phyloP scores from a whole-genome alignment of 2,888 invertebrate genomes.

The Drosophila picticornis region DNA sequence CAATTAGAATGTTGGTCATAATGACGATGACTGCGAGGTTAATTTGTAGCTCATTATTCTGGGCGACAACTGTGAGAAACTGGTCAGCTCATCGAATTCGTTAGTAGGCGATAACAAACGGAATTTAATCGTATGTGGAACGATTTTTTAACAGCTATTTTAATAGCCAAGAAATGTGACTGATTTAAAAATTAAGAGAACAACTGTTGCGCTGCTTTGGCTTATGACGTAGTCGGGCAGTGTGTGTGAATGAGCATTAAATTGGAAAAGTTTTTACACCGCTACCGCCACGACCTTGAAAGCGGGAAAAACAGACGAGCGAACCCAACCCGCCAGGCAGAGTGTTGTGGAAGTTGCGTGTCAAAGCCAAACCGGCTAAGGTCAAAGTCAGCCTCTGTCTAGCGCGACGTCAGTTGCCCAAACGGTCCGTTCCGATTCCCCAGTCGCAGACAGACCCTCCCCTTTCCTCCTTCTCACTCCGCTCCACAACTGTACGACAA shows the following conservation, averaged over 20 bases:
- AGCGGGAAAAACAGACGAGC: slow-evolving; percentile 4
- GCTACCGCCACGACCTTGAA: slow-evolving; percentile 62
- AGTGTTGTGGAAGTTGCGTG: slow-evolving; percentile 52
- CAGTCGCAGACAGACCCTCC: slow-evolving; percentile 20
- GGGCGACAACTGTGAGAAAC: background rate
- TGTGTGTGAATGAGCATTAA: slow-evolving; percentile 59
- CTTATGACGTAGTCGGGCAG: slow-evolving; percentile 25
- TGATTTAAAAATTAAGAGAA: background rate
- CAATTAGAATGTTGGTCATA: background rate
- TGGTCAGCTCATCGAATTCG: background rate
- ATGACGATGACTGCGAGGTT: background rate
- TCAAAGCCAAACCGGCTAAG: slow-evolving; percentile 47
- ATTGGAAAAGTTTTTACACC: slow-evolving; percentile 69
- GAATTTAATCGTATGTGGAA: background rate
- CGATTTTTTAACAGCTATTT: background rate
- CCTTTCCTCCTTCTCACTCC: background rate
- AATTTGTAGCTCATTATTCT: background rate
- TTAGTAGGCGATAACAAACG: background rate
- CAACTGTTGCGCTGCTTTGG: slow-evolving; percentile 5
- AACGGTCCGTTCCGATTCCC: slow-evolving; percentile 34
- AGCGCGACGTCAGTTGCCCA: slow-evolving; percentile 29
- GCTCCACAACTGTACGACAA: slow-evolving; percentile 12
- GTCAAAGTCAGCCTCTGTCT: slow-evolving; percentile 60
- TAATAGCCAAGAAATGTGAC: background rate
- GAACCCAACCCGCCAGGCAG: slow-evolving; percentile 9